Evolutionary conservation across 2,113 vertebrate species (phyloP), one percentile per base, ranked within the genome.

Genomic region (Cavia porcellus): DNA sequence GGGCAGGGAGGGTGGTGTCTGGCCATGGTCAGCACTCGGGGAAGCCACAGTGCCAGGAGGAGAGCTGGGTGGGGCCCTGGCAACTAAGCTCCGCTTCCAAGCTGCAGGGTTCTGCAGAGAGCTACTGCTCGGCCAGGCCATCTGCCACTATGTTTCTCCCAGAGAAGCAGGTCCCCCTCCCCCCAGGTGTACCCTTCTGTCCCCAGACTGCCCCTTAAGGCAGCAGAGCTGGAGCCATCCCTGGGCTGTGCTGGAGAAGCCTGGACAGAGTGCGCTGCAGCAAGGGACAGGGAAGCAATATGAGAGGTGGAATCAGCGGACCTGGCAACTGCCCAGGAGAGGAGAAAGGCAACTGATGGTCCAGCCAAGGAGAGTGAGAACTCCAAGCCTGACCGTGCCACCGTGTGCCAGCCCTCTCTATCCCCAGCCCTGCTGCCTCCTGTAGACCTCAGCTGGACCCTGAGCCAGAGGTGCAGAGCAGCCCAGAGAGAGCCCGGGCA

Each of bases 121-220:
- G 89, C 94, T 55, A 87, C 95, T 97, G 96, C 79, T 94, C 7
- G 7, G 61, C 94, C 97, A 96, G 7, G 61, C 94, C 97, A 96
- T 97, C 88, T 95, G 96, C 95, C 77, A 86, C 92, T 83, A 89
- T n/a, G 55, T 55, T 47, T 72, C 88, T 96, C 84, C 82, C 1
- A 35, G 55, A 75, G 52, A 90, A 28, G 75, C 75, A 55, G 80
- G 70, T n/a, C 38, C 88, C 74, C 92, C 64, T 81, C 88, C 68
- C 86, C 64, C 81, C 25, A 20, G 45, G 42, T 0, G 30, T 38
- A 75, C 61, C 95, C 94, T 75, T 96, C 81, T 95, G 95, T 95
- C 52, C 64, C 85, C 70, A 52, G 12, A 24, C 59, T n/a, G 59
- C 32, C 30, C 57, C 62, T 35, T 5, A 1, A 45, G 81, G 62